A percentile compares a stretch with the other conserved stretches of the same genome.
These are phyloP conservation scores for Gadus macrocephalus DNA, from an alignment of 2,113 vertebrate genomes.

Conservation along the genomic window DNA sequence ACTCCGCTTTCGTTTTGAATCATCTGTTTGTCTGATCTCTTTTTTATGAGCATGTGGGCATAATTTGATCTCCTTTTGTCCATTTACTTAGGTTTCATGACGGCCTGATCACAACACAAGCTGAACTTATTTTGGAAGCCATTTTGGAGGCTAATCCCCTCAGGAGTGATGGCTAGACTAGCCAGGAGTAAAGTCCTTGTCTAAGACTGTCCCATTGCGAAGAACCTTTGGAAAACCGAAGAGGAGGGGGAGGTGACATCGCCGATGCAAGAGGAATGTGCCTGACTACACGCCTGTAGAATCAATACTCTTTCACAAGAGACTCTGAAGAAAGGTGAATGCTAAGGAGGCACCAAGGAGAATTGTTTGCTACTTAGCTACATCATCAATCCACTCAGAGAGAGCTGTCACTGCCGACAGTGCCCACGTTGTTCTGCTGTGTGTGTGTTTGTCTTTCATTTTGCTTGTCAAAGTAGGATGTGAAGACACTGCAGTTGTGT, in stretches of 20 bases:
- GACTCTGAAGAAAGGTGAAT: neutral
- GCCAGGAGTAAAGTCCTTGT: slow-evolving; percentile 34
- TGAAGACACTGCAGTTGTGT: slow-evolving; percentile 49
- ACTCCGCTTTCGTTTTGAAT: neutral
- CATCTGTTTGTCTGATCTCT: slow-evolving; percentile 4
- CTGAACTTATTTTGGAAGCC: slow-evolving; percentile 61
- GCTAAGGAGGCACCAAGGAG: neutral
- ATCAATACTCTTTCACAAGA: neutral
- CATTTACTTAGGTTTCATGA: slow-evolving; percentile 70
- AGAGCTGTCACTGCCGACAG: slow-evolving; percentile 6
- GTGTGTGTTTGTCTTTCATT: neutral
- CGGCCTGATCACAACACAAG: slow-evolving; percentile 69
- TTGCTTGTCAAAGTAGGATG: slow-evolving; percentile 12
- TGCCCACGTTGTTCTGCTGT: neutral
- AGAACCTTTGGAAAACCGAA: slow-evolving; percentile 30
- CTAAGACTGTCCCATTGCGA: slow-evolving; percentile 36
- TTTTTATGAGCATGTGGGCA: slow-evolving; percentile 5
- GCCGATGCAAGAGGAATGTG: neutral
- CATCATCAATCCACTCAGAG: slow-evolving; percentile 24
- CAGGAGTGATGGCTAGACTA: slow-evolving; percentile 46
- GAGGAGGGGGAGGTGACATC: slow-evolving; percentile 17
- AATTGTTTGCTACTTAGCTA: slow-evolving; percentile 3
- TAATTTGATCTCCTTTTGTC: slow-evolving; percentile 18
- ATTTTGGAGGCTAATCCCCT: slow-evolving; percentile 52
- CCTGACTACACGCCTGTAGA: neutral